Conservation (phyloP, 2,113 vertebrate species). For the Orthochromis indermauri region DNA sequence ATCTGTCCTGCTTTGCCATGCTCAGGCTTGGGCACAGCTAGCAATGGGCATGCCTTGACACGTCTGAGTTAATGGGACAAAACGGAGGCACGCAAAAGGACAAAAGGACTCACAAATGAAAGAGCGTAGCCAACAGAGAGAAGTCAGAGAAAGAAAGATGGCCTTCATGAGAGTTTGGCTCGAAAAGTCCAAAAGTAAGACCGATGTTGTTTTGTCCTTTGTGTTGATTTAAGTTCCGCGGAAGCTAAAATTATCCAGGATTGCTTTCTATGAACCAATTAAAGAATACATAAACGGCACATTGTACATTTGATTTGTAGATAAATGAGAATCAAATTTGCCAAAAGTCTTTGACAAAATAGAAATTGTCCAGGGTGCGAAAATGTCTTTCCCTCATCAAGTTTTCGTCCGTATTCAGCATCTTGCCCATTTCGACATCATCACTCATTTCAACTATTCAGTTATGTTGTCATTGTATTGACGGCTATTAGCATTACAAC, state of each 20-base stretch:
- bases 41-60: constrained; percentile 64
- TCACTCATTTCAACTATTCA: neutral
- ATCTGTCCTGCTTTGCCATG: constrained; percentile 68
- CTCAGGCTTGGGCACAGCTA: constrained; percentile 51
- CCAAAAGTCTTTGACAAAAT: neutral
- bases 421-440: neutral
- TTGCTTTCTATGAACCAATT: neutral
- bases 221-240: neutral
- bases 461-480: neutral
- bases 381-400: neutral
- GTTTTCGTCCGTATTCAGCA: neutral
- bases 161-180: neutral
- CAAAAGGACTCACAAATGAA: constrained; percentile 51
- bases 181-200: neutral
- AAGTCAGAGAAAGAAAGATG: neutral
- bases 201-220: neutral
- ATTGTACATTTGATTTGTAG: neutral
- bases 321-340: neutral
- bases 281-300: neutral
- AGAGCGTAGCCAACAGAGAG: constrained; percentile 25
- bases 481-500: constrained; percentile 14
- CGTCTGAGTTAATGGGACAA: constrained; percentile 63
- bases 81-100: constrained; percentile 47
- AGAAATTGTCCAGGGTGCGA: neutral
- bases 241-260: neutral